Evolutionary conservation across 1,140 invertebrate genomes (phyloP), one percentile per base, ranked within the genome.

Genomic region (Brachionus rotundiformis): DNA sequence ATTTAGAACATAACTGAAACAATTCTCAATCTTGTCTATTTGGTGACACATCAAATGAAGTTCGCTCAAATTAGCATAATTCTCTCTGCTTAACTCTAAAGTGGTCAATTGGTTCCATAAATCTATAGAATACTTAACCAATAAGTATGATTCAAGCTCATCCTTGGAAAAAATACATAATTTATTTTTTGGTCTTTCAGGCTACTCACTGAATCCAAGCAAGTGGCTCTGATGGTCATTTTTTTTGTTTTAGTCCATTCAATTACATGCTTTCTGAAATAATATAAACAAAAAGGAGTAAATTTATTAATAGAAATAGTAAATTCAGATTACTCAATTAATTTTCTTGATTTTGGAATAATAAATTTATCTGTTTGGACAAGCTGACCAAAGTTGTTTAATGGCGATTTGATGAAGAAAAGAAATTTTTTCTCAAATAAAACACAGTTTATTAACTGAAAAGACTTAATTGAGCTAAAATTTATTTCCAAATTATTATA

Each of bases 391-490:
- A 68, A 68, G 11, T 16, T 36, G 33, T 68, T 68, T 8, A 68
- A 8, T 0, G 29, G 16, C 2, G 63, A 68, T 36, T 68, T 68
- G 27, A 68, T 36, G 19, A 68, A 68, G 19, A 68, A 68, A 5
- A 68, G 31, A 41, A 68, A 68, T 41, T 68, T 68, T 33, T 68
- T 36, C 11, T 68, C 63, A 19, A 68, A 68, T 8, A 68, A 68
- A 68, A 68, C 8, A 13, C 5, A 36, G n/a, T 33, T 33, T 33
- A 36, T n/a, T n/a, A n/a, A n/a, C n/a, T n/a, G n/a, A n/a, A n/a
- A n/a, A 6, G 2, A 36, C 16, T 36, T 36, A n/a, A 29, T 5
- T n/a, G 6, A 2, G 11, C 10, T 68, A 13, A 39, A 39, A 8
- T 68, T 68, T 7, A 8, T 13, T 29, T 68, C 63, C 8, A 68